Evolutionary conservation across 2,113 vertebrate species (phyloP).

Genomic region (Cercocebus atys): DNA sequence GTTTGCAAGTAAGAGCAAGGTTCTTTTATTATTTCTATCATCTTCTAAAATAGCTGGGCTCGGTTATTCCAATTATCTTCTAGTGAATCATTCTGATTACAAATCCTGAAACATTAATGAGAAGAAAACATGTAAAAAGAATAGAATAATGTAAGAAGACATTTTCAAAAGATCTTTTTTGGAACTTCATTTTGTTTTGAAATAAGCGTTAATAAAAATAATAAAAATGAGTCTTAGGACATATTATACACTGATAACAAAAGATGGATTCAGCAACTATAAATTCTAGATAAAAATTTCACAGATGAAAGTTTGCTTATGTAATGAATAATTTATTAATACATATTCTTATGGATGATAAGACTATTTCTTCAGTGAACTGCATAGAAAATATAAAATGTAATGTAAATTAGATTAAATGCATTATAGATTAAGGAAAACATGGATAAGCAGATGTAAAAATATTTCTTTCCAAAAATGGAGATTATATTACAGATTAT

Average conservation of each 20-base stretch:
- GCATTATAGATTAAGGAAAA: background rate
- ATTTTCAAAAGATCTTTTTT: background rate
- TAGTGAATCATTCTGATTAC: constrained; percentile 16
- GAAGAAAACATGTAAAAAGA: background rate
- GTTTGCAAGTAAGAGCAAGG: background rate
- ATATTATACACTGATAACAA: background rate
- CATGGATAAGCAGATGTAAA: background rate
- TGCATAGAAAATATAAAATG: background rate
- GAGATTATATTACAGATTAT: background rate
- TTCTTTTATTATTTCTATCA: background rate
- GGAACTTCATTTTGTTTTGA: constrained; percentile 37
- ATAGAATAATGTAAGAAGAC: background rate
- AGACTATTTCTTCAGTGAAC: background rate
- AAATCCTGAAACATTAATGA: constrained; percentile 36
- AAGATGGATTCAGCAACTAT: background rate
- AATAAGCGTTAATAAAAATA: background rate
- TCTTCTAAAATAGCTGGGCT: constrained; percentile 25
- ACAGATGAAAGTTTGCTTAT: background rate
- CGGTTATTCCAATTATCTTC: constrained; percentile 45
- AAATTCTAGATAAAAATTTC: background rate
- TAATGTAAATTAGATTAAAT: background rate
- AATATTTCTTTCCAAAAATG: background rate
- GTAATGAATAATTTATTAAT: background rate
- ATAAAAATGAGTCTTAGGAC: background rate
- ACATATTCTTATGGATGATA: background rate